Base-by-base conservation (phyloP, 2,888 invertebrate species). In the Malachius bipustulatus region DNA sequence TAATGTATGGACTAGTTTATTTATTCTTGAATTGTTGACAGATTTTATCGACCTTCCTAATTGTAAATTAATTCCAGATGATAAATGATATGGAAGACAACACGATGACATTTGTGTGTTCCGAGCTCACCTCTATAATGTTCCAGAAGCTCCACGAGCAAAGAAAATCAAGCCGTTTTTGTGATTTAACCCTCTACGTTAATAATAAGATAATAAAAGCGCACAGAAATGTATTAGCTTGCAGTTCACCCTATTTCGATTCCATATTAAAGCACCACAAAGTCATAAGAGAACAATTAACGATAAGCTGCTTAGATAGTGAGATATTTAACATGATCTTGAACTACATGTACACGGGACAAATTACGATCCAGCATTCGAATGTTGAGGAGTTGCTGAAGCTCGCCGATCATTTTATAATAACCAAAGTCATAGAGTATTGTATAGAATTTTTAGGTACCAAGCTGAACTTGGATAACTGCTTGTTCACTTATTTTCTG, bases 311-410 rank as follows among this genome's bases (percentile, higher is more conserved):
- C 50, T 59, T 69, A 46, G 68, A 73, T 53, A 67, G 68, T 38
- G 69, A 67, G 39, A 69, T 70, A 34, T 77, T 77, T 56, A 60
- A 63, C 45, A 60, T 64, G 24, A 62, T 77, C 33, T 55, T 79
- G 14, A 71, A 71, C 52, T 78, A 73, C 51, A 73, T 77, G 67
- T 78, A 77, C 55, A 73, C 75, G 16, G 77, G 77, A 4, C 65
- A 64, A 45, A 68, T 64, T 37, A 66, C 67, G 6, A 70, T 77
- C 35, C 68, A 72, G 47, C 66, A 70, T 46, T 63, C 65, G 16
- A 74, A 70, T 53, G 73, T 77, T 16, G 66, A 69, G 34, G 75
- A 76, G 55, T 54, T 77, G 31, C 56, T 77, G 28, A 63, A 70
- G 44, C 56, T 77, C 35, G 69, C 77, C 9, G 73, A 75, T 56